phyloP scores from a whole-genome alignment of 2,113 vertebrate species.

The Nothoprocta pentlandii region DNA sequence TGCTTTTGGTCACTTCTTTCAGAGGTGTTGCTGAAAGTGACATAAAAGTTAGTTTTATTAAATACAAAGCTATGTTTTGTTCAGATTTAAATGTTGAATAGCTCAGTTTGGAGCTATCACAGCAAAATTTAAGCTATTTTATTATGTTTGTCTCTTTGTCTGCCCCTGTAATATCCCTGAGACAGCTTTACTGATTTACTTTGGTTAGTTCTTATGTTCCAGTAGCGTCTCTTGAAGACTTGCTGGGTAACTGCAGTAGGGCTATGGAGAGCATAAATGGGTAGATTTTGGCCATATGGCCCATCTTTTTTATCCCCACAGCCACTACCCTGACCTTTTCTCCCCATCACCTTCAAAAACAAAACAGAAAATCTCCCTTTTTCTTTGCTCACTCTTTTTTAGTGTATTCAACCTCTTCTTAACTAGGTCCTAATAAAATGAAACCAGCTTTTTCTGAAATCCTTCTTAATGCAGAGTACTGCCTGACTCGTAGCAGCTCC shows the following conservation, averaged over 20 bases:
- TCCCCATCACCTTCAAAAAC: neutral
- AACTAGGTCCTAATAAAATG: neutral
- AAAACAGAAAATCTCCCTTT: neutral
- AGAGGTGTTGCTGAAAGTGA: neutral
- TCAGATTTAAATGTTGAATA: neutral
- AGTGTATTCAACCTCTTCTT: neutral
- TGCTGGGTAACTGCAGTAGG: neutral
- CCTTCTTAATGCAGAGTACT: neutral
- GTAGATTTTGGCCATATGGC: neutral
- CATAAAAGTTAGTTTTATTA: neutral
- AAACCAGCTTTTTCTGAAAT: neutral
- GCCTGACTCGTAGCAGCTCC: constrained; percentile 18
- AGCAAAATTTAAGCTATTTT: neutral
- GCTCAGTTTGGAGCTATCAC: neutral
- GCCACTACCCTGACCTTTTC: neutral
- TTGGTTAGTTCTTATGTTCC: neutral
- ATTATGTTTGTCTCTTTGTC: neutral
- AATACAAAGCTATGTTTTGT: neutral
- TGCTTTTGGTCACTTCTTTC: neutral
- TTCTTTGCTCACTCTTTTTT: neutral
- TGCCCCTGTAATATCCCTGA: neutral
- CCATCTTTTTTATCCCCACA: neutral
- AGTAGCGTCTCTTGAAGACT: neutral
- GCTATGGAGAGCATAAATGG: neutral
- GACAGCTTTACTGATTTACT: neutral